These are phyloP conservation scores for Decapterus maruadsi DNA, from an alignment of 2,797 vertebrate species.

Conservation along the genomic window DNA sequence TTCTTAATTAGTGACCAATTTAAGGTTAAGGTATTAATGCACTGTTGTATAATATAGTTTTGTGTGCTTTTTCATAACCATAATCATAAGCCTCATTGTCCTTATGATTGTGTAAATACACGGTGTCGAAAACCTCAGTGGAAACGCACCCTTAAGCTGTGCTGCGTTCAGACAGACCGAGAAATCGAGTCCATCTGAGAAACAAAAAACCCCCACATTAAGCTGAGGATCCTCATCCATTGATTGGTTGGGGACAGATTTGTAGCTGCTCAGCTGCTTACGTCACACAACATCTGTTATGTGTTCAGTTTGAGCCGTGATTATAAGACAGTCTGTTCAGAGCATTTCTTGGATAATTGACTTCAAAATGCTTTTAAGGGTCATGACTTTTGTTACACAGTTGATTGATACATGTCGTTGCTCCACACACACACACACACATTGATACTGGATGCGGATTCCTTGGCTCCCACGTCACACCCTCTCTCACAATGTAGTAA, in stretches of 20 bases:
- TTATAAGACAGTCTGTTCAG: neutral
- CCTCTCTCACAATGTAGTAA: slow-evolving; percentile 7
- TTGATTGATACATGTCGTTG: neutral
- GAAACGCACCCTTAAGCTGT: neutral
- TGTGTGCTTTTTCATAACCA: neutral
- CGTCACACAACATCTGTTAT: slow-evolving; percentile 26
- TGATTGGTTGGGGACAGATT: slow-evolving; percentile 9
- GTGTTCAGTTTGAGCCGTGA: neutral
- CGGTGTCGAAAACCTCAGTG: neutral
- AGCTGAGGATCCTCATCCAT: neutral
- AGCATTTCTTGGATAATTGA: neutral
- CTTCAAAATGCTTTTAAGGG: neutral
- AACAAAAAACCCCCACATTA: neutral
- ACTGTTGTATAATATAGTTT: neutral
- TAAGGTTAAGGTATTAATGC: neutral
- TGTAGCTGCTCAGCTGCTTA: slow-evolving; percentile 2
- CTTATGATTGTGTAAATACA: neutral
- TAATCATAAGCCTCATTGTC: slow-evolving; percentile 2
- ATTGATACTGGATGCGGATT: neutral
- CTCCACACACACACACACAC: neutral
- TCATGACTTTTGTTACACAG: neutral
- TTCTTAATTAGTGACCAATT: no score
- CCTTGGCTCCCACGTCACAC: slow-evolving; percentile 18
- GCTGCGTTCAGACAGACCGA: neutral
- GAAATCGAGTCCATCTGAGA: neutral